phyloP scores from a whole-genome alignment of 2,888 invertebrate species.

The Physocephala rufipes region DNA sequence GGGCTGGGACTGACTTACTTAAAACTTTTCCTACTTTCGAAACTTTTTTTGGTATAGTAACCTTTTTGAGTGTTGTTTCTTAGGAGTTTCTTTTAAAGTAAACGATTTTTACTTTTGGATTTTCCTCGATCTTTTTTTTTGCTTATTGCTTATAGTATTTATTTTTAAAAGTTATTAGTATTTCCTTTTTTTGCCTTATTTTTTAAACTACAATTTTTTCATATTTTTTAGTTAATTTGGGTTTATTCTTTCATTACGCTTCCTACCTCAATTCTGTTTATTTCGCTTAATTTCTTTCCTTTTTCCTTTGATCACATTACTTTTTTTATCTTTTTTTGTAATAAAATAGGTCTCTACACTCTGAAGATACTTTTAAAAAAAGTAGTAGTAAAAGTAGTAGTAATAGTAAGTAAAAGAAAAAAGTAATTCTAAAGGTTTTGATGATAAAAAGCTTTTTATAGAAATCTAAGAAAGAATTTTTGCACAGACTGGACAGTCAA shows the following conservation, averaged over 20 bases:
- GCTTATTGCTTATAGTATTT: slow-evolving; percentile 24
- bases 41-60: not conserved
- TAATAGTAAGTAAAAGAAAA: too few relatives aligned
- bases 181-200: slow-evolving; percentile 42
- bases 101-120: slow-evolving; percentile 1
- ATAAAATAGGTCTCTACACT: too few relatives aligned
- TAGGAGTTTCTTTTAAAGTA: not conserved
- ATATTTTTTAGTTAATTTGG: slow-evolving; percentile 21
- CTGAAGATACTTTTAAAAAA: not conserved
- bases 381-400: not conserved
- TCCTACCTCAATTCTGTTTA: too few relatives aligned
- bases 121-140: slow-evolving; percentile 6
- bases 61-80: not conserved
- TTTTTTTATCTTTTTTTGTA: too few relatives aligned
- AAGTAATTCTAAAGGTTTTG: slow-evolving; percentile 40
- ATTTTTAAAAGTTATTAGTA: slow-evolving; percentile 38
- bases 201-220: slow-evolving; percentile 19
- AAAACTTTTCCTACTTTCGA: not conserved
- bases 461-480: too few relatives aligned
- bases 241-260: too few relatives aligned
- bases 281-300: too few relatives aligned
- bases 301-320: too few relatives aligned
- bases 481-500: not conserved
- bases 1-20: too few relatives aligned
- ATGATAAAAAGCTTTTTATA: slow-evolving; percentile 32